A percentile compares a stretch with the other conserved stretches of the same genome.
Evolutionary conservation across 2,888 invertebrate genomes (phyloP).

Genomic region (Mimumesa dahlbomi): DNA sequence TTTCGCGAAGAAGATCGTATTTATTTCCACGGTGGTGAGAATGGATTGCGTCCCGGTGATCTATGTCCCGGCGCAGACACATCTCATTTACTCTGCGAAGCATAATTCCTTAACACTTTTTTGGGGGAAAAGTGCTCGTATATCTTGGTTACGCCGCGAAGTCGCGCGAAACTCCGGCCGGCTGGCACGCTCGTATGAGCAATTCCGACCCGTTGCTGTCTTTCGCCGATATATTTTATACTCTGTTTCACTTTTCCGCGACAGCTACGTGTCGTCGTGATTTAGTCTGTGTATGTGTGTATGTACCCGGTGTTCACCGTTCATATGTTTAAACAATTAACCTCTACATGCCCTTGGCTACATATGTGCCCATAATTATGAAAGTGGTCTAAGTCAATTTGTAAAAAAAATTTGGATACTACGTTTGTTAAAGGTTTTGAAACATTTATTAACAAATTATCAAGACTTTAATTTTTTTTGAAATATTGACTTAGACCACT

Average conservation of each 20-base stretch:
- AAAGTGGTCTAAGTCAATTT: too few species aligned
- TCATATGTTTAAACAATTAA: too few species aligned
- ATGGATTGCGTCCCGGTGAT: conserved; percentile 72
- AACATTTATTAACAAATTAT: too few species aligned
- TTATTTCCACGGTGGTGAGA: conserved; percentile 75
- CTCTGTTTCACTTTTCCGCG: conserved; percentile 30
- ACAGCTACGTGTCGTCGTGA: conserved; percentile 10
- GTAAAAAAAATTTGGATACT: too few species aligned
- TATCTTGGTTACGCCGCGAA: conserved; percentile 75
- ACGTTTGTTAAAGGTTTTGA: too few species aligned
- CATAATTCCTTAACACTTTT: conserved; percentile 83
- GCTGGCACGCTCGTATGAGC: conserved; percentile 52
- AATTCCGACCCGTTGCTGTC: conserved; percentile 43
- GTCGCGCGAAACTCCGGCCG: conserved; percentile 76
- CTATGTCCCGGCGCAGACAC: conserved; percentile 79
- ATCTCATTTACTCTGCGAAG: conserved; percentile 82
- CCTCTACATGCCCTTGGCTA: too few species aligned
- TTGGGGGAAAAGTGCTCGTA: conserved; percentile 77
- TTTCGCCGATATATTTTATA: conserved; percentile 51
- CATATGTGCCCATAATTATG: too few species aligned
- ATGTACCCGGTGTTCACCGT: too few species aligned
- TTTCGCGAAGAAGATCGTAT: conserved; percentile 72
- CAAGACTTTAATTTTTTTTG: too few species aligned
- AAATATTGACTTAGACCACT: too few species aligned
- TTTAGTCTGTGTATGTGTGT: too few species aligned